Conservation (phyloP, 2,888 invertebrate species). For the Pyrrhia umbra region DNA sequence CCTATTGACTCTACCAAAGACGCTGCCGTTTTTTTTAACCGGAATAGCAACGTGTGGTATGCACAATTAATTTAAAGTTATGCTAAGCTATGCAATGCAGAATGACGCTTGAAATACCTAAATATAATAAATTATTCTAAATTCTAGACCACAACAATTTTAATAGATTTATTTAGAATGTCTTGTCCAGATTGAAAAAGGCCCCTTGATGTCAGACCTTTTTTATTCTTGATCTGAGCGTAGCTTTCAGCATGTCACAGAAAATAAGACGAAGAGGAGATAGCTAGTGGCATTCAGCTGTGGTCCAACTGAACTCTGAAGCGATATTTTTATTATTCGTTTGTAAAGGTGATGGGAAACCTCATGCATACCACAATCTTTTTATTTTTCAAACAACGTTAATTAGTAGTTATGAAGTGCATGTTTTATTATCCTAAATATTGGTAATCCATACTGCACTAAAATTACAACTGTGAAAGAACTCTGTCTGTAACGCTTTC, state of each 20-base stretch:
- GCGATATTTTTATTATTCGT: too few relatives aligned
- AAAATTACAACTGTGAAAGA: too few relatives aligned
- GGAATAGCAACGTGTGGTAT: constrained; percentile 36
- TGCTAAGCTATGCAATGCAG: constrained; percentile 40
- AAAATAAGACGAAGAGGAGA: not conserved
- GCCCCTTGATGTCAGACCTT: not conserved
- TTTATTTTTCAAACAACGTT: too few relatives aligned
- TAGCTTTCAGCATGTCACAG: not conserved
- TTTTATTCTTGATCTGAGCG: not conserved
- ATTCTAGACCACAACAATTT: constrained; percentile 6
- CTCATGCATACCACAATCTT: too few relatives aligned
- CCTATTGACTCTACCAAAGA: constrained; percentile 22
- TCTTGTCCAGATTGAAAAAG: not conserved
- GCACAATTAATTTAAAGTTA: constrained; percentile 42
- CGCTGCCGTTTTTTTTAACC: constrained; percentile 16
- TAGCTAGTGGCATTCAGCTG: too few relatives aligned
- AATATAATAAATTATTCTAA: constrained; percentile 12
- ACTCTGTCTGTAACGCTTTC: too few relatives aligned
- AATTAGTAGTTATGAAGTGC: too few relatives aligned
- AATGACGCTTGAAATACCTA: constrained; percentile 15
- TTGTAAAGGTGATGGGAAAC: too few relatives aligned
- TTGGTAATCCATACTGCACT: too few relatives aligned
- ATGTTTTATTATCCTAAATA: too few relatives aligned
- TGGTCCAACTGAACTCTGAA: too few relatives aligned
- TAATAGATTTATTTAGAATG: not conserved